phyloP scores from a whole-genome alignment of 1,140 invertebrate genomes.

The Choristoneura fumiferana region DNA sequence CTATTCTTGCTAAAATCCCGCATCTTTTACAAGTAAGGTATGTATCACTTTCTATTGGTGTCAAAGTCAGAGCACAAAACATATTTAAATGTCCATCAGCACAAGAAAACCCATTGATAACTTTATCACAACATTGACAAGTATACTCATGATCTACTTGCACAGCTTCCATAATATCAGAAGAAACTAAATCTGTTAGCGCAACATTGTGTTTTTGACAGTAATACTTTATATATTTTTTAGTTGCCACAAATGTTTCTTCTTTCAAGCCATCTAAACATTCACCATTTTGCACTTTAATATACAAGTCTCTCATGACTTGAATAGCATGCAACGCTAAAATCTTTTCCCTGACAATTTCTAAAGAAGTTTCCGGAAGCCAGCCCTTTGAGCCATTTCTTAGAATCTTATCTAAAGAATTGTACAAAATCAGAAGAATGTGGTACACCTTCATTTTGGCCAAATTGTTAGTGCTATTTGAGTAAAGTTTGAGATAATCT shows the following conservation, averaged over 20 bases:
- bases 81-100: slow-evolving; percentile 48
- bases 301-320: slow-evolving; percentile 36
- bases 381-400: slow-evolving; percentile 26
- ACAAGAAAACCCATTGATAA: slow-evolving; percentile 50
- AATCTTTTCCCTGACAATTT: slow-evolving; percentile 49
- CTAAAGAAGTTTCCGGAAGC: slow-evolving; percentile 47
- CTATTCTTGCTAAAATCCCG: slow-evolving; percentile 35
- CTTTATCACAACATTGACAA: slow-evolving; percentile 57
- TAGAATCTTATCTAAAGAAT: slow-evolving; percentile 36
- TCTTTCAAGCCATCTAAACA: slow-evolving; percentile 31
- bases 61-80: slow-evolving; percentile 58
- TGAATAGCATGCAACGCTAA: slow-evolving; percentile 40
- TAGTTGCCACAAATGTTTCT: slow-evolving; percentile 41
- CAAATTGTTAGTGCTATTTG: slow-evolving; percentile 36
- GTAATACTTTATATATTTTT: slow-evolving; percentile 50
- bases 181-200: slow-evolving; percentile 25
- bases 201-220: slow-evolving; percentile 42
- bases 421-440: slow-evolving; percentile 40
- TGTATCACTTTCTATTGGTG: slow-evolving; percentile 45
- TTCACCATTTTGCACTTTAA: slow-evolving; percentile 25
- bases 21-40: slow-evolving; percentile 57
- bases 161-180: slow-evolving; percentile 27
- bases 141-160: slow-evolving; percentile 31
- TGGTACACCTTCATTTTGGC: slow-evolving; percentile 61
- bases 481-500: slow-evolving; percentile 43